phyloP scores from a whole-genome alignment of 2,888 invertebrate genomes.

The Apeira syringaria region DNA sequence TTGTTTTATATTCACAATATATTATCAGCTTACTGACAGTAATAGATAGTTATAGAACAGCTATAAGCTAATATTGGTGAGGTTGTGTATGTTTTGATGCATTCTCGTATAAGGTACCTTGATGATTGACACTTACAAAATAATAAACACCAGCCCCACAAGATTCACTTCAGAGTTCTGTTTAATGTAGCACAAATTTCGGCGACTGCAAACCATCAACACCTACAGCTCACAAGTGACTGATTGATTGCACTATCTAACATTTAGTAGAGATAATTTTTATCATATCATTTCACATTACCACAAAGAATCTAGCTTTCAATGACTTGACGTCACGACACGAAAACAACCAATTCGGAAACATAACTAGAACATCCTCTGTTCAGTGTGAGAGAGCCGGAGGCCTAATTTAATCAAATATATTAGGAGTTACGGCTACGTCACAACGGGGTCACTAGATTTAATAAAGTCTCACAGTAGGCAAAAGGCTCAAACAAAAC shows the following conservation, averaged over 20 bases:
- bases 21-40: too few relatives aligned
- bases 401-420: conserved; percentile 49
- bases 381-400: conserved; percentile 41
- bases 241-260: conserved; percentile 54
- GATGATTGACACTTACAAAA: conserved; percentile 19
- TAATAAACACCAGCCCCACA: conserved; percentile 6
- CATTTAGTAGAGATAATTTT: conserved; percentile 60
- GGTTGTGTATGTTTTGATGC: too few relatives aligned
- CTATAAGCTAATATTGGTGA: too few relatives aligned
- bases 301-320: conserved; percentile 63
- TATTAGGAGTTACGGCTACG: conserved; percentile 47
- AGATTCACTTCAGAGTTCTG: conserved; percentile 5
- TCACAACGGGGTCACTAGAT: conserved; percentile 46
- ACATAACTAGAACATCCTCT: conserved; percentile 54
- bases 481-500: conserved; percentile 28
- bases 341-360: conserved; percentile 56
- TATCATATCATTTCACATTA: conserved; percentile 67
- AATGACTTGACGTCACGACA: conserved; percentile 62
- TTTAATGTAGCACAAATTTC: conserved; percentile 14
- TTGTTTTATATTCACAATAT: too few relatives aligned
- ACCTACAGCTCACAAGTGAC: conserved; percentile 19
- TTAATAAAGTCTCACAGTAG: conserved; percentile 32
- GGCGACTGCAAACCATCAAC: conserved; percentile 13
- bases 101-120: too few relatives aligned
- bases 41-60: too few relatives aligned